Evolutionary conservation across 2,113 vertebrate species (phyloP).

Genomic region (Patagioenas fasciata): DNA sequence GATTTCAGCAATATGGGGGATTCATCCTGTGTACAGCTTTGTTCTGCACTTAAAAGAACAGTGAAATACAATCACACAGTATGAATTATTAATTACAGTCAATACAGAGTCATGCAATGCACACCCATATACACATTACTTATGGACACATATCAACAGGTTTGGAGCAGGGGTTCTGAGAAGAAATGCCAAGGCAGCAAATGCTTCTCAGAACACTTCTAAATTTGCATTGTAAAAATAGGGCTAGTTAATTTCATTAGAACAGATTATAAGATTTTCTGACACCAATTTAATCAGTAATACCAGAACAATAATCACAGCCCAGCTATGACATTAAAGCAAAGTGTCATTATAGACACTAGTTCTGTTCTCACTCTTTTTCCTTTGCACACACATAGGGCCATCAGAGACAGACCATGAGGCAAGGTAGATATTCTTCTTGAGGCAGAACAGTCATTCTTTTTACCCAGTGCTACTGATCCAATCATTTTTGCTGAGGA

Average conservation of each 20-base stretch:
- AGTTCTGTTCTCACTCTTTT: background rate
- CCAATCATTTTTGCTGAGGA: background rate
- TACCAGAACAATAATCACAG: background rate
- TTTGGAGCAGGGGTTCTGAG: slow-evolving; percentile 56
- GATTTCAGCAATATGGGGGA: background rate
- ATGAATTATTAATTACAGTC: slow-evolving; percentile 14
- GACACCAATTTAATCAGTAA: background rate
- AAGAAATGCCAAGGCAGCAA: slow-evolving; percentile 53
- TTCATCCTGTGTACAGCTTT: background rate
- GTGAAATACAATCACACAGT: background rate
- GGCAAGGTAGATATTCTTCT: background rate
- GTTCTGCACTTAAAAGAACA: background rate
- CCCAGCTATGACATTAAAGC: background rate
- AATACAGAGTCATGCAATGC: background rate
- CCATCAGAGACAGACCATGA: accelerated
- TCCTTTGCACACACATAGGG: background rate
- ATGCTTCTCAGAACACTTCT: slow-evolving; percentile 39
- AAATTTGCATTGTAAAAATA: slow-evolving; percentile 54
- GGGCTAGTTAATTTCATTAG: slow-evolving; percentile 40
- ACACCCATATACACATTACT: slow-evolving; percentile 9
- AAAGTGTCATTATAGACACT: background rate
- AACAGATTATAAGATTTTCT: background rate
- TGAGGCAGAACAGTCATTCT: background rate
- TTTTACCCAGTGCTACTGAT: background rate
- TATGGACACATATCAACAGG: slow-evolving; percentile 59